A percentile compares a stretch with the other conserved stretches of the same genome.
phyloP scores from a whole-genome alignment of 2,888 invertebrate species.

The Coelinius sp. region DNA sequence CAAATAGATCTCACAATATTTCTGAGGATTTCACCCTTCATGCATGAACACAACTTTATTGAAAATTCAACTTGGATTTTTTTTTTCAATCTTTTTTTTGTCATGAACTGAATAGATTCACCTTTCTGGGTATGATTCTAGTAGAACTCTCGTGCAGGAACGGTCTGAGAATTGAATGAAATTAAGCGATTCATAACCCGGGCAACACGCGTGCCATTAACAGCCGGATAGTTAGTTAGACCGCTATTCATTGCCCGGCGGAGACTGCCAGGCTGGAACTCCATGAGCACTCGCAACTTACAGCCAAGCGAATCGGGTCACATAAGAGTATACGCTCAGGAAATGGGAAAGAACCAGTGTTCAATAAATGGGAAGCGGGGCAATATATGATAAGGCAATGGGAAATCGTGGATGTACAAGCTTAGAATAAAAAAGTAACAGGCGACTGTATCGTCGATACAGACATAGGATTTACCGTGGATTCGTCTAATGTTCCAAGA shows the following conservation, averaged over 20 bases:
- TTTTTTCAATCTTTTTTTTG: neutral
- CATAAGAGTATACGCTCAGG: slow-evolving; percentile 26
- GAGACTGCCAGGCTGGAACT: slow-evolving; percentile 17
- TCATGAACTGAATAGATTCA: neutral
- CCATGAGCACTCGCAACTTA: slow-evolving; percentile 22
- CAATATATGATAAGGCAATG: slow-evolving; percentile 32
- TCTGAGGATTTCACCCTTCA: neutral
- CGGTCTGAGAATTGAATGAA: slow-evolving; percentile 45
- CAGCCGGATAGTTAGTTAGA: slow-evolving; percentile 55
- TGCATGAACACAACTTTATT: neutral
- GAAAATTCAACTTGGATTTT: neutral
- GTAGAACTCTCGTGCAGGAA: slow-evolving; percentile 40
- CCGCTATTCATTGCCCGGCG: slow-evolving; percentile 54
- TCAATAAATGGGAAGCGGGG: slow-evolving; percentile 18
- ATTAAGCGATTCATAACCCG: slow-evolving; percentile 60
- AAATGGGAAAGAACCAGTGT: slow-evolving; percentile 27
- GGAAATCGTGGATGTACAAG: neutral
- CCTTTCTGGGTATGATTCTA: slow-evolving; percentile 22
- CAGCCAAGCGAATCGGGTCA: slow-evolving; percentile 20
- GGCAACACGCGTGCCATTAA: slow-evolving; percentile 53
- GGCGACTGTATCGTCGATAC: too few species aligned
- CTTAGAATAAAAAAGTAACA: neutral
- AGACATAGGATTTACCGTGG: too few species aligned
- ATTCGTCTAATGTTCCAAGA: too few species aligned
- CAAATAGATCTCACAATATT: neutral